These are phyloP conservation scores for Yponomeuta cagnagella DNA, from an alignment of 2,888 invertebrate genomes.

Conservation along the genomic window DNA sequence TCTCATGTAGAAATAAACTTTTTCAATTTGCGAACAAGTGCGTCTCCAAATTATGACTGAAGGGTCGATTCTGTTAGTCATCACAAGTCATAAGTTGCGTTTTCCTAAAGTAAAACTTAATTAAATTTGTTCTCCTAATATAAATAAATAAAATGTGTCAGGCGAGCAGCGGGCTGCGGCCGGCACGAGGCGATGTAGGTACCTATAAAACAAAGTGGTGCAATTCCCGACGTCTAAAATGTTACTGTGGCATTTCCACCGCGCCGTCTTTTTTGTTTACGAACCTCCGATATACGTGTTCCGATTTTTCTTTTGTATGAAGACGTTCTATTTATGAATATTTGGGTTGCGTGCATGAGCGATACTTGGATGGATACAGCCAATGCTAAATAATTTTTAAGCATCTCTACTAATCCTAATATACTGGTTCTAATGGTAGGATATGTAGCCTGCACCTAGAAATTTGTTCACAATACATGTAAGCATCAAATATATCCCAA, in stretches of 20 bases:
- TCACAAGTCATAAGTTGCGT: neutral
- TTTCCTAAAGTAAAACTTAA: neutral
- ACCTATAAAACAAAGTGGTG: conserved; percentile 50
- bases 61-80: neutral
- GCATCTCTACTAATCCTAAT: no score
- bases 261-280: conserved; percentile 17
- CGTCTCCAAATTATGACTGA: neutral
- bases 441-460: no score
- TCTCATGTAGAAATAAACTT: no score
- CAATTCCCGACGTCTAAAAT: conserved; percentile 33
- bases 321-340: neutral
- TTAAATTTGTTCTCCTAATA: neutral
- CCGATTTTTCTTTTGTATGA: neutral
- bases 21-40: neutral
- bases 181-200: conserved; percentile 40
- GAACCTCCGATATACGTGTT: neutral
- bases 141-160: neutral
- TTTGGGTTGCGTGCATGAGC: neutral
- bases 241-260: conserved; percentile 26
- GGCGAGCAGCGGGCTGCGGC: neutral
- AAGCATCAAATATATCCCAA: no score
- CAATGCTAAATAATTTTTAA: no score
- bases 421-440: no score
- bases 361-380: no score
- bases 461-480: no score